Percentiles rank a stretch among this genome's conserved stretches.
These are phyloP conservation scores for Casuarius casuarius DNA, from an alignment of 2,113 vertebrate genomes.

Conservation along the genomic window DNA sequence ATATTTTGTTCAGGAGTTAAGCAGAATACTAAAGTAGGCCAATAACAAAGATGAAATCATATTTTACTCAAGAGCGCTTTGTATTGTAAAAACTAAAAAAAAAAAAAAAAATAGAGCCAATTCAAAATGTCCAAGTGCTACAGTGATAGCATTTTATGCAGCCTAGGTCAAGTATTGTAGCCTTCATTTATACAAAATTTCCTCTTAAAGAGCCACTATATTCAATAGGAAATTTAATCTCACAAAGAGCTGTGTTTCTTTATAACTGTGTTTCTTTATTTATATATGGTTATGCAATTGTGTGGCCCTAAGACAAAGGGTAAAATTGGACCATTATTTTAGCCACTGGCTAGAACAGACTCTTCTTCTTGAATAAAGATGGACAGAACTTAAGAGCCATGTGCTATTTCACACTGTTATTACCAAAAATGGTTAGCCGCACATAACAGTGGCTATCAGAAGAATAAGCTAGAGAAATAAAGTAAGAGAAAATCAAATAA, in stretches of 20 bases:
- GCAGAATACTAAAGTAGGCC: neutral
- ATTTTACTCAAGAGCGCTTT: neutral
- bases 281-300: neutral
- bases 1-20: neutral
- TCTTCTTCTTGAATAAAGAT: neutral
- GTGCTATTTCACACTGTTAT: neutral
- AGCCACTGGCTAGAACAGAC: neutral
- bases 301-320: neutral
- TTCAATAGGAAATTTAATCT: neutral
- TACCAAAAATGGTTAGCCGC: neutral
- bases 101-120: neutral
- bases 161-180: neutral
- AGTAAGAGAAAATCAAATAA: conserved; percentile 39
- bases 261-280: neutral
- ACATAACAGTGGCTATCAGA: neutral
- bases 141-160: neutral
- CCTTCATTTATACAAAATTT: neutral
- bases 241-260: neutral
- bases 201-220: neutral
- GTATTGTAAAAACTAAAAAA: neutral
- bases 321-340: neutral
- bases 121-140: neutral
- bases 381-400: neutral
- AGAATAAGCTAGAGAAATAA: conserved; percentile 17
- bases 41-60: neutral